A percentile compares a stretch with the other conserved stretches of the same genome.
Evolutionary conservation across 1,140 invertebrate species (phyloP).

Genomic region (Caenorhabditis inopinata): DNA sequence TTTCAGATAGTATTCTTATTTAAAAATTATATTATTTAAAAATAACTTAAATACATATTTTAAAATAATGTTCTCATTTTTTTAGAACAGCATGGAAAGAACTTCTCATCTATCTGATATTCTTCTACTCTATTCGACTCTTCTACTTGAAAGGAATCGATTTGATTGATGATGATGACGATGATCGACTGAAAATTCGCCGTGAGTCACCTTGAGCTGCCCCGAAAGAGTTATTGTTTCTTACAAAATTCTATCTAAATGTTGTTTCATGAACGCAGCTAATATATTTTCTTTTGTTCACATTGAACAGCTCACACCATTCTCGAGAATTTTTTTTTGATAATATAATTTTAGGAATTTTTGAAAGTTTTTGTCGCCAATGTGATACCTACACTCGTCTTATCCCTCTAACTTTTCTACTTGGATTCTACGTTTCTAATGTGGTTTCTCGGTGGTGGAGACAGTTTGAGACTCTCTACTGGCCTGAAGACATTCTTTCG

Average conservation of each 20-base stretch:
- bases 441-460: slow-evolving; percentile 58
- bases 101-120: slow-evolving; percentile 28
- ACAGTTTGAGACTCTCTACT: slow-evolving; percentile 51
- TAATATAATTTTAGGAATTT: background rate
- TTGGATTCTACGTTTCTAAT: slow-evolving; percentile 59
- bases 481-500: slow-evolving; percentile 48
- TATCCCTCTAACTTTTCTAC: slow-evolving; percentile 57
- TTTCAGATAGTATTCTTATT: too few relatives aligned
- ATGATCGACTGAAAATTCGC: slow-evolving; percentile 3
- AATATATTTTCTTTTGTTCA: too few relatives aligned
- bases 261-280: too few relatives aligned
- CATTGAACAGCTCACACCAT: too few relatives aligned
- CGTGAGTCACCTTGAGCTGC: too few relatives aligned
- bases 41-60: too few relatives aligned
- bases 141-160: slow-evolving; percentile 33
- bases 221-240: too few relatives aligned
- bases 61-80: background rate
- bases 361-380: slow-evolving; percentile 40
- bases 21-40: too few relatives aligned
- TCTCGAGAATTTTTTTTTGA: background rate
- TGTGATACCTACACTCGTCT: slow-evolving; percentile 45
- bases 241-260: too few relatives aligned
- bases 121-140: slow-evolving; percentile 33
- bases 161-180: slow-evolving; percentile 37
- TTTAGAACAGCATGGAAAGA: slow-evolving; percentile 32